Evolutionary conservation across 2,888 invertebrate species (phyloP).

Genomic region (Bombylius discolor): DNA sequence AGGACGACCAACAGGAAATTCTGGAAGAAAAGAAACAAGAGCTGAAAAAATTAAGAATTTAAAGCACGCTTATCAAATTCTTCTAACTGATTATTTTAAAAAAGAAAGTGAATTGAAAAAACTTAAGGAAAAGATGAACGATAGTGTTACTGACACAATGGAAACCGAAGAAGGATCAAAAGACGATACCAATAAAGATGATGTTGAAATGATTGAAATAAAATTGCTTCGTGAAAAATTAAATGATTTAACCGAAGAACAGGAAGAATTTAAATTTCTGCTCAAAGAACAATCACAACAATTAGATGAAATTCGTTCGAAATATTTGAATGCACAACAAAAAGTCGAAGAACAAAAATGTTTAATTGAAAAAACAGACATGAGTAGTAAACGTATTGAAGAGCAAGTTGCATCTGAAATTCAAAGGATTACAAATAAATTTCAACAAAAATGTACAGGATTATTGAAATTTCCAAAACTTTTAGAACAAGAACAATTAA

Average conservation of each 20-base stretch:
- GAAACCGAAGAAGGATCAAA: neutral
- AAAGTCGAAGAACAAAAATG: constrained; percentile 30
- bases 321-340: constrained; percentile 30
- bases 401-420: constrained; percentile 22
- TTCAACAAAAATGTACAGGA: constrained; percentile 28
- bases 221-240: constrained; percentile 6
- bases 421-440: constrained; percentile 23
- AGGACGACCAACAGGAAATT: neutral
- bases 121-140: constrained; percentile 2
- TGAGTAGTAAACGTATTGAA: constrained; percentile 28
- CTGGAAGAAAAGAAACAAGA: constrained; percentile 15
- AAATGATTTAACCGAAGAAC: constrained; percentile 23
- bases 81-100: constrained; percentile 25
- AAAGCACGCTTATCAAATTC: constrained; percentile 28
- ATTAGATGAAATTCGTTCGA: constrained; percentile 26
- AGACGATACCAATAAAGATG: neutral
- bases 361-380: constrained; percentile 28
- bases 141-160: neutral
- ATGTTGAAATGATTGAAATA: constrained; percentile 6
- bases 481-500: constrained; percentile 27
- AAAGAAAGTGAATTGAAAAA: constrained; percentile 31
- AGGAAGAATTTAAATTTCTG: constrained; percentile 26
- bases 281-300: constrained; percentile 29
- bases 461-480: constrained; percentile 26
- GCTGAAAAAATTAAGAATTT: constrained; percentile 23